These are phyloP conservation scores for Pseudomyrmex pallidus DNA, from an alignment of 1,140 invertebrate genomes.

Conservation along the genomic window DNA sequence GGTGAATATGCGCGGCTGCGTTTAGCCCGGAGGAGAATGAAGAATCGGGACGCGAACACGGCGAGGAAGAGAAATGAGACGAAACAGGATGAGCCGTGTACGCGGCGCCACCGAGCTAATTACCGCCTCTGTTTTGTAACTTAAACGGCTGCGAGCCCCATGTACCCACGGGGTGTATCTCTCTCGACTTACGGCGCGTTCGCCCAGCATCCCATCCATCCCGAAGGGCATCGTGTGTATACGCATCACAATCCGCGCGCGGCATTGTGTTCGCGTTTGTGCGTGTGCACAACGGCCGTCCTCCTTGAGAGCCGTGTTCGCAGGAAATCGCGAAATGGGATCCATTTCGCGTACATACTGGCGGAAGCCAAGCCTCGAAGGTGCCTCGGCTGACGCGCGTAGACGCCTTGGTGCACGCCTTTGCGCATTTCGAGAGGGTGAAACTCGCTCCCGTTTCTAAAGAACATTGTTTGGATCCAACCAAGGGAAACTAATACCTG, in stretches of 20 bases:
- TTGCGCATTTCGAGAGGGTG: conserved; percentile 25
- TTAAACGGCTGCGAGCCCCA: conserved; percentile 70
- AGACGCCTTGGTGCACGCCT: conserved; percentile 8
- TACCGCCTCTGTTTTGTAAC: conserved; percentile 81
- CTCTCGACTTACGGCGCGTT: conserved; percentile 77
- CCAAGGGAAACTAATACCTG: conserved; percentile 19
- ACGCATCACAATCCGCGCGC: conserved; percentile 53
- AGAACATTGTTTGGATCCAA: conserved; percentile 18
- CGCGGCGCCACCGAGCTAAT: conserved; percentile 77
- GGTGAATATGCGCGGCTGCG: conserved; percentile 25
- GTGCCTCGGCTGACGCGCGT: conserved; percentile 33
- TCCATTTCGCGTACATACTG: conserved; percentile 69
- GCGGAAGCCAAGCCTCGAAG: conserved; percentile 65
- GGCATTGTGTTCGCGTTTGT: conserved; percentile 60
- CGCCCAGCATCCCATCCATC: conserved; percentile 69
- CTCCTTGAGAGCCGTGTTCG: conserved; percentile 69
- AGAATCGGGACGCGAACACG: conserved; percentile 41
- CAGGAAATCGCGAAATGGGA: conserved; percentile 76
- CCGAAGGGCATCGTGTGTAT: conserved; percentile 45
- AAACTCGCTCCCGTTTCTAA: conserved; percentile 43
- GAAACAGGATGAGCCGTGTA: conserved; percentile 38
- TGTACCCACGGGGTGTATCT: conserved; percentile 69
- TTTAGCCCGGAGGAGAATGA: conserved; percentile 47
- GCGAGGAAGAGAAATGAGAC: conserved; percentile 33
- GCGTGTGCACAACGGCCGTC: not conserved